Evolutionary conservation across 2,113 vertebrate genomes (phyloP).

Genomic region (Lophotis ruficrista): DNA sequence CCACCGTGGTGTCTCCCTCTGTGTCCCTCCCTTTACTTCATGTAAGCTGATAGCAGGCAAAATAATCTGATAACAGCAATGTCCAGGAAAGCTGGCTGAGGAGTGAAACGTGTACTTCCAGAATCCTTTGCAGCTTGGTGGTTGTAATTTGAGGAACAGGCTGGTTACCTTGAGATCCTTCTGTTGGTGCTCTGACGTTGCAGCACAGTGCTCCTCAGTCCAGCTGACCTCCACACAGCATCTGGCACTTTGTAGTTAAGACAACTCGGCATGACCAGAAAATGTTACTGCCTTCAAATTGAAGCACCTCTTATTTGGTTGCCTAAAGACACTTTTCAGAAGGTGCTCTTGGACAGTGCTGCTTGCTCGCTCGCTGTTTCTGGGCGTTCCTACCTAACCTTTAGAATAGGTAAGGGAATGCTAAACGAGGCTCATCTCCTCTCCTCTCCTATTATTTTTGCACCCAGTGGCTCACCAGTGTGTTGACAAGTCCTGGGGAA

Average conservation of each 20-base stretch:
- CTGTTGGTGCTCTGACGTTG: not conserved
- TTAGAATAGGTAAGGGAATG: not conserved
- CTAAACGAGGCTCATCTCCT: not conserved
- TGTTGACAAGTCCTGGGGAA: not conserved
- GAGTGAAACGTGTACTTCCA: not conserved
- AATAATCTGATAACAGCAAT: accelerated
- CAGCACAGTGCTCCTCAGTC: not conserved
- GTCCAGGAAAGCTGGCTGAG: accelerated
- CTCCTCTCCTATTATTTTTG: not conserved
- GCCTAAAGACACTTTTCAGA: not conserved
- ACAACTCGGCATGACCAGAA: not conserved
- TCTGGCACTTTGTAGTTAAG: not conserved
- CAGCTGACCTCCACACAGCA: not conserved
- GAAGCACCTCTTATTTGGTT: not conserved
- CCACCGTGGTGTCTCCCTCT: accelerated
- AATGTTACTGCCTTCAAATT: not conserved
- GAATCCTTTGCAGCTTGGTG: not conserved
- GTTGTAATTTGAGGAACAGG: not conserved
- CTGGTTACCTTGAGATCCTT: not conserved
- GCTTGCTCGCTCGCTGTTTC: accelerated
- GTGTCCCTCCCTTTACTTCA: not conserved
- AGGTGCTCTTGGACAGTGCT: not conserved
- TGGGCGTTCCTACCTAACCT: not conserved
- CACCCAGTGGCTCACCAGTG: not conserved
- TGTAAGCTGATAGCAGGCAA: not conserved